Evolutionary conservation across 2,888 invertebrate species (phyloP).

Genomic region (Lasioglossum villosulum): DNA sequence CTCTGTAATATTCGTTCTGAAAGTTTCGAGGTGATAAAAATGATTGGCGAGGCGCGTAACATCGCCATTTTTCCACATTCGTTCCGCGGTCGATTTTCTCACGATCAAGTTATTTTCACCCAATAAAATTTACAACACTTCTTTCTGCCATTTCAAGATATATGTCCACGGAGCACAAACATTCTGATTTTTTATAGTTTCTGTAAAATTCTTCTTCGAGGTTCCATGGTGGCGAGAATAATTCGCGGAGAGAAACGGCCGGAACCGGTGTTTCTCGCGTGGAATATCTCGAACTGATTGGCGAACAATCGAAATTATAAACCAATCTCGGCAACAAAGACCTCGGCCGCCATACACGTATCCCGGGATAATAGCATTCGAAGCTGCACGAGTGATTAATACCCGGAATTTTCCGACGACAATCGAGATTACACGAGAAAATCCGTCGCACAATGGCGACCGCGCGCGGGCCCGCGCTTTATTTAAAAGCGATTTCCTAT

Average conservation of each 20-base stretch:
- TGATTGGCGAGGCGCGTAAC: neutral
- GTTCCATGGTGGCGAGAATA: neutral
- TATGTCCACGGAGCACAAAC: neutral
- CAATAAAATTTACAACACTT: neutral
- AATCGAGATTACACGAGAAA: slow-evolving; percentile 17
- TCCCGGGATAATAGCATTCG: slow-evolving; percentile 6
- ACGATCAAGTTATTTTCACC: neutral
- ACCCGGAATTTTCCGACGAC: slow-evolving; percentile 6
- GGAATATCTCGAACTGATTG: slow-evolving; percentile 8
- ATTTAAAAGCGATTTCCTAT: slow-evolving; percentile 37
- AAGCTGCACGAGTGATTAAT: slow-evolving; percentile 13
- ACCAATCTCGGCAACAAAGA: slow-evolving; percentile 12
- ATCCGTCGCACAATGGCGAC: slow-evolving; percentile 16
- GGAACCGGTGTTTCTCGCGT: neutral
- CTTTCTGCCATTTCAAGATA: neutral
- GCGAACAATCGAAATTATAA: slow-evolving; percentile 11
- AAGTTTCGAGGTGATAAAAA: neutral
- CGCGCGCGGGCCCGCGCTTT: neutral
- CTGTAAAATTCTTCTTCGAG: neutral
- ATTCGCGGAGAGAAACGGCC: neutral
- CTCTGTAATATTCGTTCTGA: neutral
- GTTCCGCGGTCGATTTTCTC: neutral
- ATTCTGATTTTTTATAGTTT: neutral
- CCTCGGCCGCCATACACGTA: neutral
- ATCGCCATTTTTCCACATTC: neutral